A percentile compares a stretch with the other conserved stretches of the same genome.
Evolutionary conservation across 2,113 vertebrate genomes (phyloP).

Genomic region (Melanostigma gelatinosum): DNA sequence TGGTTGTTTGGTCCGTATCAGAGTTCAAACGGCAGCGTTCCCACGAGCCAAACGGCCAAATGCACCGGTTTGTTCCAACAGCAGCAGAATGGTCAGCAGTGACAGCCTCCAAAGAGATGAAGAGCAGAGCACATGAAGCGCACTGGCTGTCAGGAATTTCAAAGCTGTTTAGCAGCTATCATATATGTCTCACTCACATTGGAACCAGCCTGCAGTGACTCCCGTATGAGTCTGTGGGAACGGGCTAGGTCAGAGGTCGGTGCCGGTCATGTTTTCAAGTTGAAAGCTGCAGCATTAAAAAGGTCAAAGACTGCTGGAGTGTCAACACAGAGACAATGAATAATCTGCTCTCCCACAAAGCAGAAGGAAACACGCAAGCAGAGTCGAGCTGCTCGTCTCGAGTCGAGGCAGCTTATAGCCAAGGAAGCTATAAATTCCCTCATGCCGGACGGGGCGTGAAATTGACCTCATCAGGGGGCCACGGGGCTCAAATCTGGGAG

Average conservation of each 20-base stretch:
- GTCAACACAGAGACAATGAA: constrained; percentile 62
- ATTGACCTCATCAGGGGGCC: constrained; percentile 44
- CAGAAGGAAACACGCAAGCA: constrained; percentile 8
- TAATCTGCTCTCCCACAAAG: constrained; percentile 52
- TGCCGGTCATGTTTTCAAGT: constrained; percentile 54
- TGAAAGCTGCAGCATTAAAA: constrained; percentile 61
- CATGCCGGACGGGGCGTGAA: constrained; percentile 51
- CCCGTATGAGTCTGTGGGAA: not conserved
- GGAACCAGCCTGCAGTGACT: not conserved
- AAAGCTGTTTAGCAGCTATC: constrained; percentile 12
- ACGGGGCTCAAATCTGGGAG: constrained; percentile 31
- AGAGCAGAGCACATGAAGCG: constrained; percentile 10
- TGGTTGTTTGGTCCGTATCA: not conserved
- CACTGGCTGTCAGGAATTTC: not conserved
- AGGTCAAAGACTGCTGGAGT: constrained; percentile 62
- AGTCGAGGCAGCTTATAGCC: not conserved
- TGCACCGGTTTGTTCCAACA: not conserved
- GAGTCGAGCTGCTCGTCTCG: constrained; percentile 6
- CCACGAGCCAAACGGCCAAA: not conserved
- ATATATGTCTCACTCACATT: constrained; percentile 20
- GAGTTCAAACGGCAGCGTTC: not conserved
- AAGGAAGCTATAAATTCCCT: constrained; percentile 65
- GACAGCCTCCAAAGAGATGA: not conserved
- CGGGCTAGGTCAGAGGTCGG: constrained; percentile 55
- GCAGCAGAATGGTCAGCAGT: not conserved